Conservation (phyloP, 2,888 invertebrate genomes). For the Nephrotoma appendiculata region DNA sequence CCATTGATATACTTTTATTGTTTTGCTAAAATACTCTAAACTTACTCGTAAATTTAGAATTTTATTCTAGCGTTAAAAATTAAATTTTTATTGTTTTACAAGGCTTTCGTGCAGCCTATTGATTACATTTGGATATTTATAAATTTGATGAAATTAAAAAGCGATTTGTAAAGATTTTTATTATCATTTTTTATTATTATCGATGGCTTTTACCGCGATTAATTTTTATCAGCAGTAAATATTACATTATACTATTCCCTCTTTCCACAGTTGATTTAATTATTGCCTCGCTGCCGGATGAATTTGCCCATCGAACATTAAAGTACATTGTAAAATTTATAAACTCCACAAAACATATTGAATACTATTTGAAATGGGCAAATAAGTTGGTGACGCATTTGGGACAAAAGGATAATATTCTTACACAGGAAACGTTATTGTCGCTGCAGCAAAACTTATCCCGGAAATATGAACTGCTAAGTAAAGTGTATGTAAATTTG, state of each 20-base stretch:
- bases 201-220: neutral
- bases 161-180: neutral
- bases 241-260: neutral
- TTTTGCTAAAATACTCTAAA: neutral
- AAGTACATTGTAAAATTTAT: slow-evolving; percentile 54
- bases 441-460: slow-evolving; percentile 66
- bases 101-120: neutral
- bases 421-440: slow-evolving; percentile 49
- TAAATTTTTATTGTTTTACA: neutral
- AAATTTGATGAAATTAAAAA: neutral
- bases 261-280: slow-evolving; percentile 58
- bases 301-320: slow-evolving; percentile 62
- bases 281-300: slow-evolving; percentile 49
- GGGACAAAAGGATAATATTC: slow-evolving; percentile 42
- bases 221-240: neutral
- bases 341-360: slow-evolving; percentile 67
- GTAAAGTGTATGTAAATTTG: slow-evolving; percentile 58
- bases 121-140: neutral
- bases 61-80: neutral
- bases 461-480: slow-evolving; percentile 62
- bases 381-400: slow-evolving; percentile 50
- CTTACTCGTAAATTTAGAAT: neutral
- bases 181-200: neutral
- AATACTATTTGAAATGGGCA: slow-evolving; percentile 78
- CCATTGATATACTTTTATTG: neutral